Evolutionary conservation across 2,888 invertebrate genomes (phyloP), one percentile per base, ranked within the genome.

Genomic region (Callyntrura sp.): DNA sequence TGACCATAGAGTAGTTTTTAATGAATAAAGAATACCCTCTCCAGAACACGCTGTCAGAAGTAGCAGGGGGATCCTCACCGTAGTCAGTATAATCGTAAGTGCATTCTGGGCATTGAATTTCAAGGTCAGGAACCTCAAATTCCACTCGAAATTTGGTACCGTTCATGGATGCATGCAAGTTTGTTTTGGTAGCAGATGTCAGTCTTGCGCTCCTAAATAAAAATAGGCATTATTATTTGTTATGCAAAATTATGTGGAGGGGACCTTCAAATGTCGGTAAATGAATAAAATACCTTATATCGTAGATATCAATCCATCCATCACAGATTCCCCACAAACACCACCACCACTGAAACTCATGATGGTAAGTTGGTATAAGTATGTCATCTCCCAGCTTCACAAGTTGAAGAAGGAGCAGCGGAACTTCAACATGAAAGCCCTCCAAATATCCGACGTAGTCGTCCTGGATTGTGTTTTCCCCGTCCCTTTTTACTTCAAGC

Each of bases 321-420:
- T 0, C 0, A 11, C 45, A 48, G 0, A 73, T 9, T 45, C 73
- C 73, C 20, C 14, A 14, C 5, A 25, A 68, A n/a, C 68, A 68
- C 14, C 9, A 68, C 4, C n/a, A 68, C 14, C 14, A 68, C 14
- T 43, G 35, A 35, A n/a, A 35, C n/a, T 68, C 35, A n/a, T 1
- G 43, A 2, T 14, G 35, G 8, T n/a, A 35, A 11, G 68, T 35
- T 12, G 73, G 73, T 0, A 73, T 14, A 1, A 73, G 73, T 11
- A 73, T 48, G 1, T 73, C 73, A 23, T 73, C 48, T 12, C 73
- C 73, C 45, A 73, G 17, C 12, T 48, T 73, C 11, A 2, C n/a
- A 14, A 73, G 51, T 25, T 73, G 73, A 6, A 48, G 12, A 6
- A 73, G 73, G 12, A 73, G 14, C 9, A 73, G 17, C 1, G 73